Evolutionary conservation across 2,888 invertebrate genomes (phyloP), one percentile per base, ranked within the genome.

Genomic region (Pristionchus maxplancki): DNA sequence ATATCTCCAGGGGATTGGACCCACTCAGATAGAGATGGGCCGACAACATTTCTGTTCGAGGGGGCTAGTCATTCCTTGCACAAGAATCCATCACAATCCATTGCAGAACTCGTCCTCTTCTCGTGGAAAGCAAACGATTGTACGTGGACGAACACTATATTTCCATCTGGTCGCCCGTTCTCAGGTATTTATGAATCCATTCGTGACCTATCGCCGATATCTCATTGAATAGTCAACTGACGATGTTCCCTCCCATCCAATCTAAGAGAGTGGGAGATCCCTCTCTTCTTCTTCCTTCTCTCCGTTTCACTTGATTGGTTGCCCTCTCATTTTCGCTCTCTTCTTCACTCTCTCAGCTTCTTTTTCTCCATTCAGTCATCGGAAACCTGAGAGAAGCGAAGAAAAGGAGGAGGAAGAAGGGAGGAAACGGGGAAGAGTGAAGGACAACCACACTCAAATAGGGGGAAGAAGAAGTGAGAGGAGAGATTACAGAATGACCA

Each of bases 91-190:
- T n/a, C 58, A 58, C n/a, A n/a, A n/a, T n/a, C 58, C 17, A 13
- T 34, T 88, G 62, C 89, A 86, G 94, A 50, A 94, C 94, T 15
- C 89, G 94, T 5, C 94, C 94, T 31, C 89, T 94, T 17, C 89
- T 94, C 31, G 94, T 94, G 15, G 94, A 94, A 86, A 92, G 92
- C 17, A 92, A 93, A 87, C 86, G 94, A 28, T 89, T 94, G 1
- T 94, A 94, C 88, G 94, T 94, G 28, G 94, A 94, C 89, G 94
- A 94, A 87, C 94, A 94, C 89, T 94, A 93, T 88, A 92, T 93
- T 87, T 91, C 91, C 58, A 91, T 93, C 4, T 93, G 93, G 93
- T 93, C 93, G 24, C 93, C 93, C n/a, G 92, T 93, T 31, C 74
- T 93, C 20, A 90, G 93, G 92, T 92, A 83, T 78, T 28, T 9